A percentile compares a stretch with the other conserved stretches of the same genome.
Conservation (phyloP, 2,113 vertebrate genomes). For the Argyrosomus japonicus region DNA sequence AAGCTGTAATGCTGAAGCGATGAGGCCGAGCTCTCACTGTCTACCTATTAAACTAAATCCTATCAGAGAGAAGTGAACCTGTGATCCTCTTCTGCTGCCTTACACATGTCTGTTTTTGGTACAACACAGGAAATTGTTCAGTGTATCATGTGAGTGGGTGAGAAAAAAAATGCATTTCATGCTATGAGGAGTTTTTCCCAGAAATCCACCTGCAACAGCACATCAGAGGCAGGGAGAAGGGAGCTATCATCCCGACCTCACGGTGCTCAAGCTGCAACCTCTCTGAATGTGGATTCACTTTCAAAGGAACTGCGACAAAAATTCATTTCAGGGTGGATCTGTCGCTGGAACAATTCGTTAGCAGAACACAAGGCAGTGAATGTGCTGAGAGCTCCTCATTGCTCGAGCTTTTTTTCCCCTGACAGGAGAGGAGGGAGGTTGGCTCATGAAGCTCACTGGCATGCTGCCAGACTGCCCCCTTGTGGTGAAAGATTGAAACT, state of each 20-base stretch:
- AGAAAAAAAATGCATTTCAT: background rate
- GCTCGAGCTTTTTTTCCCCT: background rate
- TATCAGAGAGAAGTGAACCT: background rate
- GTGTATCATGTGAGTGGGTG: conserved; percentile 1
- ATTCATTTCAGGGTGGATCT: conserved; percentile 58
- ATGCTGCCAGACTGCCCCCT: conserved; percentile 49
- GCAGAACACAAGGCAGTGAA: conserved; percentile 34
- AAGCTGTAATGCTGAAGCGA: background rate
- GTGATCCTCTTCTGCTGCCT: background rate
- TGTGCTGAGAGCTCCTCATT: conserved; percentile 18
- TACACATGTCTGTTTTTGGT: background rate
- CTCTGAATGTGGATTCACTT: conserved; percentile 41
- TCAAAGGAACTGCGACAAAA: conserved; percentile 37
- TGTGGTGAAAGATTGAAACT: conserved; percentile 23
- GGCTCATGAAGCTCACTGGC: background rate
- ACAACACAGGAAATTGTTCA: conserved; percentile 6
- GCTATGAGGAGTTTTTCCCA: background rate
- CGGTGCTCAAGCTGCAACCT: background rate
- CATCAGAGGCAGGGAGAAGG: conserved; percentile 1
- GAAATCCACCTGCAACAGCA: conserved; percentile 23
- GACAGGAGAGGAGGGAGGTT: background rate
- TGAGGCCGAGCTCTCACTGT: background rate
- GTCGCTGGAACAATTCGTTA: conserved; percentile 33
- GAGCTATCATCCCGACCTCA: background rate
- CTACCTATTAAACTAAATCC: conserved; percentile 14